Percentiles rank a stretch among this genome's conserved stretches.
These are phyloP conservation scores for Bufo gargarizans DNA, from an alignment of 2,113 vertebrate genomes.

Conservation along the genomic window DNA sequence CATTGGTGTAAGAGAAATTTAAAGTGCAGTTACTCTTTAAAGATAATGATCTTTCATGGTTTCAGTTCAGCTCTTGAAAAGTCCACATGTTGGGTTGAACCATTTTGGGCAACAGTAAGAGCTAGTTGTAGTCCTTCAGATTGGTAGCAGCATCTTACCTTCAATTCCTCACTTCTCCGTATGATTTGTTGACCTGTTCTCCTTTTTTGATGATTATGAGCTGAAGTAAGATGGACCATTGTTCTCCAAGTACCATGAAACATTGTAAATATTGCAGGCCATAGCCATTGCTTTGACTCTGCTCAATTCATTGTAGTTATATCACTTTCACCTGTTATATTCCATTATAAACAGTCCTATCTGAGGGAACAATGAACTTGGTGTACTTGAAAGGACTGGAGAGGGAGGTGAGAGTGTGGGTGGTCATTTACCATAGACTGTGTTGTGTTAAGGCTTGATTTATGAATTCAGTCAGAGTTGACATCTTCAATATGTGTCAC, in stretches of 20 bases:
- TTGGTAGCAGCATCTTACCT: not conserved
- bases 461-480: conserved; percentile 25
- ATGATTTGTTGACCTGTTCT: not conserved
- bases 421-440: conserved; percentile 4
- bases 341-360: conserved; percentile 18
- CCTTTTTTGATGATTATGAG: not conserved
- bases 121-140: not conserved
- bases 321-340: not conserved
- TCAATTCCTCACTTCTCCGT: not conserved
- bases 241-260: not conserved
- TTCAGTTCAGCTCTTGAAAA: not conserved
- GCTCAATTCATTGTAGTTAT: not conserved
- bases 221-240: not conserved
- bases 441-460: conserved; percentile 19
- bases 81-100: not conserved
- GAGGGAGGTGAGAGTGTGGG: conserved; percentile 18
- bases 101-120: not conserved
- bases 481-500: conserved; percentile 28
- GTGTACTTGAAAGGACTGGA: not conserved
- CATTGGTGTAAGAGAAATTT: no score
- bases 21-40: no score
- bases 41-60: no score
- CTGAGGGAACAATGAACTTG: conserved; percentile 14
- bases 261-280: not conserved
- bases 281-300: not conserved